phyloP scores from a whole-genome alignment of 2,888 invertebrate genomes.

The Drosophila demipolita region DNA sequence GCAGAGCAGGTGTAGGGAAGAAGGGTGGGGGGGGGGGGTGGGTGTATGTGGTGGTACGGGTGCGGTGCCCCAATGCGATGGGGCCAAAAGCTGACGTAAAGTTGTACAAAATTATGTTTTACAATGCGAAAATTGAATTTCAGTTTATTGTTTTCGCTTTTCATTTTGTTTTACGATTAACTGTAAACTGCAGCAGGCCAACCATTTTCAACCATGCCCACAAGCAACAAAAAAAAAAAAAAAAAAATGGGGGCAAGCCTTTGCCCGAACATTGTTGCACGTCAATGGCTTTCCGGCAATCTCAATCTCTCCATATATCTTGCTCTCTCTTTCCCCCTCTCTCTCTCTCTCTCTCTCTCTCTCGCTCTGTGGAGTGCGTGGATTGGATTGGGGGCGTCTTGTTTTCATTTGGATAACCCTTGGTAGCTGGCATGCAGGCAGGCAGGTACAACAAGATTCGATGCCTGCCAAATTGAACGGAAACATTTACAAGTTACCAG shows the following conservation, averaged over 20 bases:
- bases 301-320: background rate
- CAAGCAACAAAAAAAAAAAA: background rate
- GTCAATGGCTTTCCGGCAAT: slow-evolving; percentile 56
- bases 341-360: background rate
- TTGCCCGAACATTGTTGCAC: slow-evolving; percentile 54
- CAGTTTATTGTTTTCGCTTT: slow-evolving; percentile 72
- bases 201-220: slow-evolving; percentile 18
- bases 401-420: slow-evolving; percentile 38
- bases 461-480: slow-evolving; percentile 62
- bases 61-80: slow-evolving; percentile 32
- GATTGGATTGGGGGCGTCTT: slow-evolving; percentile 12
- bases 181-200: slow-evolving; percentile 68
- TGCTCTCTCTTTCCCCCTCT: background rate
- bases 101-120: slow-evolving; percentile 82
- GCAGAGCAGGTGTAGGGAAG: slow-evolving; percentile 12
- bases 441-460: slow-evolving; percentile 29
- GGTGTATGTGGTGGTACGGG: too few species aligned
- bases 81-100: slow-evolving; percentile 65
- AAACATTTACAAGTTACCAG: slow-evolving; percentile 55
- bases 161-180: slow-evolving; percentile 74
- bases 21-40: too few species aligned
- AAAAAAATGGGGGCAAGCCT: slow-evolving; percentile 12
- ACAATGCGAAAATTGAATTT: slow-evolving; percentile 82
- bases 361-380: slow-evolving; percentile 3
- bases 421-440: slow-evolving; percentile 17